A percentile compares a stretch with the other conserved stretches of the same genome.
These are phyloP conservation scores for Zaprionus africanus DNA, from an alignment of 1,140 invertebrate species.

Conservation along the genomic window DNA sequence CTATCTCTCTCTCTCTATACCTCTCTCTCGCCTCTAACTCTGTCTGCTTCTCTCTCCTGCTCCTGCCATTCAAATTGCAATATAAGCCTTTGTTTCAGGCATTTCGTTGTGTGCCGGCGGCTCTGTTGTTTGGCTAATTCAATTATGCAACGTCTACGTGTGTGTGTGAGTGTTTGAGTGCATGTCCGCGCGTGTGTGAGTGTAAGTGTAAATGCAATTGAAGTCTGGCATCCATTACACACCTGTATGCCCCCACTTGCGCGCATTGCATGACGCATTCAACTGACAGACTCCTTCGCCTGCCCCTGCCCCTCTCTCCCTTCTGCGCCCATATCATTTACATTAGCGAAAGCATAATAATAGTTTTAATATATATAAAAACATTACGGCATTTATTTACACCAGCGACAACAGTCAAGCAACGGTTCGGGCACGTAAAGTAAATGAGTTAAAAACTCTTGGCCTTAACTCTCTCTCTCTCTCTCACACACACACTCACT, in stretches of 20 bases:
- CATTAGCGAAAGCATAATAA: constrained; percentile 45
- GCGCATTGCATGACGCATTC: constrained; percentile 57
- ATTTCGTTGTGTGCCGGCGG: constrained; percentile 48
- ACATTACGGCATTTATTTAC: constrained; percentile 64
- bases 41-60: neutral
- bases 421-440: constrained; percentile 52
- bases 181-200: neutral
- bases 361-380: constrained; percentile 58
- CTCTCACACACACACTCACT: constrained; percentile 14
- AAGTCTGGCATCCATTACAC: constrained; percentile 45
- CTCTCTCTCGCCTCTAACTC: neutral
- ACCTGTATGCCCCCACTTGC: constrained; percentile 42
- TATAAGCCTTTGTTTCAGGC: constrained; percentile 72
- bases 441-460: constrained; percentile 71
- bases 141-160: constrained; percentile 62
- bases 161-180: neutral
- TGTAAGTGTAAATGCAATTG: constrained; percentile 34
- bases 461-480: constrained; percentile 38
- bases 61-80: constrained; percentile 45
- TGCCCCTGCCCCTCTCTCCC: neutral
- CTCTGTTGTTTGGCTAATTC: constrained; percentile 70
- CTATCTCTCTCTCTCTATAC: neutral
- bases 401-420: constrained; percentile 15
- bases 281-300: neutral
- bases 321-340: constrained; percentile 17